phyloP scores from a whole-genome alignment of 2,888 invertebrate genomes.

The Drosophila longiperda region DNA sequence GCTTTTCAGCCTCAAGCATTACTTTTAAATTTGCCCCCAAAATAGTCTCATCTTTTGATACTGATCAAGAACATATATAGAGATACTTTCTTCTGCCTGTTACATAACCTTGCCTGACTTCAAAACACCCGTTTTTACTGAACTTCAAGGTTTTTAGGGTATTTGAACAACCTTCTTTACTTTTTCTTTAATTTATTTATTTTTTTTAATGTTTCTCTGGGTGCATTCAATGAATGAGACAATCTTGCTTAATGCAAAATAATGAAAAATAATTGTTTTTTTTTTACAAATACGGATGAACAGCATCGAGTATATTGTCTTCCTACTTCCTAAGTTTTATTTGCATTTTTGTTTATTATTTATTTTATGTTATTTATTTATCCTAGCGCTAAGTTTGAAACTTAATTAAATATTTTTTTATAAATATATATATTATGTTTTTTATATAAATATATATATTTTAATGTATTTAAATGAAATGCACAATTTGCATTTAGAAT shows the following conservation, averaged over 20 bases:
- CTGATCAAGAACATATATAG: neutral
- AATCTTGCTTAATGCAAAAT: neutral
- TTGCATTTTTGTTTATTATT: neutral
- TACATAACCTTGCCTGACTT: neutral
- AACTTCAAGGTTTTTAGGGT: neutral
- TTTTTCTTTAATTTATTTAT: neutral
- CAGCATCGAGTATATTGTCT: neutral
- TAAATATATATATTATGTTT: neutral
- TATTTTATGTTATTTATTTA: neutral
- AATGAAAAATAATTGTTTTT: neutral
- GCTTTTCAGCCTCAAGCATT: neutral
- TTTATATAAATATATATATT: neutral
- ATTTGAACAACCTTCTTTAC: neutral
- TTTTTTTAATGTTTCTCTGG: neutral
- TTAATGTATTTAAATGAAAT: neutral
- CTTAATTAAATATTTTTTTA: neutral
- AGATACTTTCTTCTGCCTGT: neutral
- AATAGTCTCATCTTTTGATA: neutral
- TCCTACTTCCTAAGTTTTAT: neutral
- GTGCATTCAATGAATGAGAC: neutral
- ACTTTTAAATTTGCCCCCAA: neutral
- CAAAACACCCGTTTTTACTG: neutral
- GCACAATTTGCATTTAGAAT: neutral
- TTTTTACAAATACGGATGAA: neutral
- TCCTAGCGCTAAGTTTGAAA: neutral